Evolutionary conservation across 2,113 vertebrate species (phyloP).

Genomic region (Spea bombifrons): DNA sequence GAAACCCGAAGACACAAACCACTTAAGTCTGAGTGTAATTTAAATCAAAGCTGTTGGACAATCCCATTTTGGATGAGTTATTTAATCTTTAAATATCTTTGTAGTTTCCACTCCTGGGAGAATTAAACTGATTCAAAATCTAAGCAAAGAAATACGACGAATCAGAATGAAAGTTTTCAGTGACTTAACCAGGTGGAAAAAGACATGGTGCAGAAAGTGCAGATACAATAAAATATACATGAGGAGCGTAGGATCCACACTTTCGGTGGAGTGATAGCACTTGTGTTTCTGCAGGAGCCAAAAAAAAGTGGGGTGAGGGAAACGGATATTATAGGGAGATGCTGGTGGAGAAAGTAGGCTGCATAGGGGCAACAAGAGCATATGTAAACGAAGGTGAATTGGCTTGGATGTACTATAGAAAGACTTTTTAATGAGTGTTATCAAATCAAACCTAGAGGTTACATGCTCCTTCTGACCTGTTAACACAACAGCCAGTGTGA

Average conservation of each 20-base stretch:
- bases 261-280: not conserved
- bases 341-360: no score
- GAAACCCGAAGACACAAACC: not conserved
- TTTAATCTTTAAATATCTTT: not conserved
- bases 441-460: no score
- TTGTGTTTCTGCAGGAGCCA: no score
- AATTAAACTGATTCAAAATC: not conserved
- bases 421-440: no score
- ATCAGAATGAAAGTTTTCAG: conserved; percentile 1
- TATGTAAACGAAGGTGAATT: no score
- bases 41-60: not conserved
- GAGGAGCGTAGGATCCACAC: not conserved
- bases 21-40: not conserved
- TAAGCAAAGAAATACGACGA: conserved; percentile 7
- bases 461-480: no score
- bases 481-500: no score
- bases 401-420: no score
- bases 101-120: not conserved
- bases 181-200: conserved; percentile 21
- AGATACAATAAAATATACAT: conserved; percentile 22
- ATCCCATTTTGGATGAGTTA: not conserved
- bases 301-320: no score
- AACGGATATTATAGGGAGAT: no score
- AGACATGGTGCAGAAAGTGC: conserved; percentile 10
- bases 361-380: no score